Evolutionary conservation across 2,113 vertebrate species (phyloP), one percentile per base, ranked within the genome.

Genomic region (Bos javanicus): DNA sequence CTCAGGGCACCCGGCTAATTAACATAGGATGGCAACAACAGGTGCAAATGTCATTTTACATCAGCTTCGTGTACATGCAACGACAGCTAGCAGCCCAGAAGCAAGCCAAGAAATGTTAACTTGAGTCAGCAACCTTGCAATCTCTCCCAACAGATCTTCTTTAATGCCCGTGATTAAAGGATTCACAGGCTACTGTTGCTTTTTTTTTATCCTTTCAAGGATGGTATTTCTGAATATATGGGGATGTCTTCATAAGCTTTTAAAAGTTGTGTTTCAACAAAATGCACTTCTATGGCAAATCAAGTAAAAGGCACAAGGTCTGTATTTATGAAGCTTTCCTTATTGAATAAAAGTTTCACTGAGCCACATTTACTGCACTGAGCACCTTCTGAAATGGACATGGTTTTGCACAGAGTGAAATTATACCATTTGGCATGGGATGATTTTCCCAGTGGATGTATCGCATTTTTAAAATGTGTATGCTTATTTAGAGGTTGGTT

Each of bases 1-100:
- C 99, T 99, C 99, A 99, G 98, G 99, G 98, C 98, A 98, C 98
- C 98, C 96, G 98, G 98, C 99, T 99, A 99, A 99, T 99, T 99
- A 99, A 99, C 98, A 99, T 98, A 99, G 98, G 98, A 98, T 98
- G 98, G 98, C 98, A 98, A 99, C 99, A 99, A 99, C 99, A 99
- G 99, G 99, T 99, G 98, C 99, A 99, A 98, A 97, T 99, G 99
- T 99, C 99, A 98, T 98, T 99, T 99, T 98, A 83, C 74, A 99
- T 99, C 98, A 99, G 94, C 98, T 90, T 99, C 98, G 98, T 92
- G 91, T 64, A 90, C 88, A 96, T 39, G 97, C 89, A 98, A 98
- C 99, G 98, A 98, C 98, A 98, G 98, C 98, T 98, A 98, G 98
- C 98, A 98, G 98, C 97, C 97, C 98, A 95, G 97, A 99, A 99